phyloP scores from a whole-genome alignment of 2,888 invertebrate species.

The Drosophila prolongata region DNA sequence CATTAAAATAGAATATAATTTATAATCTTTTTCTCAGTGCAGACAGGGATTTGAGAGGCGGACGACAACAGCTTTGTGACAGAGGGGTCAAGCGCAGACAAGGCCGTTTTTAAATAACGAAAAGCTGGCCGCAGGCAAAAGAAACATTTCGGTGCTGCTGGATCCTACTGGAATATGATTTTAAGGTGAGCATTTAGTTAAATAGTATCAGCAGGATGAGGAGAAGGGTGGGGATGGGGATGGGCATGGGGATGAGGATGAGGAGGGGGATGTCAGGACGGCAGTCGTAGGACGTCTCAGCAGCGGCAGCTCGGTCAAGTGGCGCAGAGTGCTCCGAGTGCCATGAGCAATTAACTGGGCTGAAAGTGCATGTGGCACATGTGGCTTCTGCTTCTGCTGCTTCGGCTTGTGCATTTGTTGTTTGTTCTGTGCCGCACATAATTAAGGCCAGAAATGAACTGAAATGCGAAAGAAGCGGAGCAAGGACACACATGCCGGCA shows the following conservation, averaged over 20 bases:
- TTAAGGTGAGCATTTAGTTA: constrained; percentile 47
- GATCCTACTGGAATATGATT: constrained; percentile 36
- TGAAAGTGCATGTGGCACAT: constrained; percentile 53
- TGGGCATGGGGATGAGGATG: constrained; percentile 1
- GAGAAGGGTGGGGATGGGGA: not conserved
- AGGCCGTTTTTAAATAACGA: constrained; percentile 71
- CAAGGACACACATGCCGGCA: constrained; percentile 61
- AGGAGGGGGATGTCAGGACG: not conserved
- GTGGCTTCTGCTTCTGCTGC: constrained; percentile 36
- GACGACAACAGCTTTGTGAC: constrained; percentile 23
- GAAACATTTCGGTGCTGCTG: constrained; percentile 22
- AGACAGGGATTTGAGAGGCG: not conserved
- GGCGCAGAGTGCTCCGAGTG: constrained; percentile 51
- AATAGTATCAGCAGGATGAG: constrained; percentile 33
- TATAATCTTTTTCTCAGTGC: constrained; percentile 16
- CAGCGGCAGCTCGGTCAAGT: constrained; percentile 74
- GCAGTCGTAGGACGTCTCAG: constrained; percentile 29
- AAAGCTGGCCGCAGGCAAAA: constrained; percentile 54
- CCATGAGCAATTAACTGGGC: constrained; percentile 75
- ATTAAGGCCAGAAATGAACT: constrained; percentile 71
- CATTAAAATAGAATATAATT: no score
- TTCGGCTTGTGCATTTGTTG: constrained; percentile 54
- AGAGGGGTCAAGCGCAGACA: constrained; percentile 69
- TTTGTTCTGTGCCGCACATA: constrained; percentile 72
- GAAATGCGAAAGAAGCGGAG: constrained; percentile 72